These are phyloP conservation scores for Acrobasis suavella DNA, from an alignment of 2,888 invertebrate genomes.

Conservation along the genomic window DNA sequence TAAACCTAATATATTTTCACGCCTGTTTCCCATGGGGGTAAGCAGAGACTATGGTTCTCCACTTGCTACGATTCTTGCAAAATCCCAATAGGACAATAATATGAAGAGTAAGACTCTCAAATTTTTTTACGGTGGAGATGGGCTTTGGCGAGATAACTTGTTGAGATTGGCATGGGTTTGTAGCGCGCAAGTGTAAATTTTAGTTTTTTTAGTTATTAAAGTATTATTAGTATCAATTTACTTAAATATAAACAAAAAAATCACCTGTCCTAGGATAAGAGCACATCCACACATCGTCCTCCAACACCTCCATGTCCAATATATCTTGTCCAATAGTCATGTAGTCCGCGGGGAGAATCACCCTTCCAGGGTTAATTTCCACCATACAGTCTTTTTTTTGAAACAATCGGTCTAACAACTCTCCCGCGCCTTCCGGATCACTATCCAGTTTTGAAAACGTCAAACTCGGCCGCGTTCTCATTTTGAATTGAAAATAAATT, in stretches of 20 bases:
- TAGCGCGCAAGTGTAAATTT: no score
- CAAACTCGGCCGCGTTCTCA: constrained; percentile 66
- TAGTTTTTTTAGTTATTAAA: no score
- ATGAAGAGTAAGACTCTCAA: no score
- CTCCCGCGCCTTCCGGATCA: constrained; percentile 61
- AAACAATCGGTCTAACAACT: constrained; percentile 85
- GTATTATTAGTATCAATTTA: no score
- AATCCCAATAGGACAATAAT: no score
- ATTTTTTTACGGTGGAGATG: no score
- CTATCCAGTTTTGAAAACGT: constrained; percentile 84
- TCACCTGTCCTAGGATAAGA: constrained; percentile 92
- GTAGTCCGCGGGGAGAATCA: constrained; percentile 87
- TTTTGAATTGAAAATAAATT: constrained; percentile 38
- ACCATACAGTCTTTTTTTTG: constrained; percentile 86
- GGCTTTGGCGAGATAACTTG: no score
- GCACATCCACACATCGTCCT: constrained; percentile 92
- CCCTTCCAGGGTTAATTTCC: constrained; percentile 87
- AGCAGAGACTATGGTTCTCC: no score
- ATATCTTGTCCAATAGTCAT: constrained; percentile 87
- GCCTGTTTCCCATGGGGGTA: no score
- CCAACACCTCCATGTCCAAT: constrained; percentile 86
- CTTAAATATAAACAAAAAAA: constrained; percentile 32
- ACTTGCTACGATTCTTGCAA: no score
- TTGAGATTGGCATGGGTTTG: no score
- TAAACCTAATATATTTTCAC: no score